Evolutionary conservation across 2,113 vertebrate genomes (phyloP).

Genomic region (human): DNA sequence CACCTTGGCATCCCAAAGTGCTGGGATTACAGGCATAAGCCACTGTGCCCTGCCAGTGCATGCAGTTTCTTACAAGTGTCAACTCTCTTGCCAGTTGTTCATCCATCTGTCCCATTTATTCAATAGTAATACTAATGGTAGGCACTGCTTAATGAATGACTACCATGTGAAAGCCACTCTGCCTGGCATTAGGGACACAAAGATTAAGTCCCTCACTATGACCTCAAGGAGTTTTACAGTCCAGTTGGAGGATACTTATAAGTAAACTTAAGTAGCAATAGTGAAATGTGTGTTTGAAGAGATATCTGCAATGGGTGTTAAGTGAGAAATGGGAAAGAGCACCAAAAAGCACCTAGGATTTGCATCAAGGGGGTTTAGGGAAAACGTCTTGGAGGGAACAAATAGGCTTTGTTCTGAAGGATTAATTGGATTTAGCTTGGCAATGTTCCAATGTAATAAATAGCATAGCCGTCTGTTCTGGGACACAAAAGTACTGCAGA

Average conservation of each 20-base stretch:
- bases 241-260: background rate
- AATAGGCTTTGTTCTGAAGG: background rate
- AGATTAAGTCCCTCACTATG: background rate
- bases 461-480: background rate
- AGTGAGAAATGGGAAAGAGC: background rate
- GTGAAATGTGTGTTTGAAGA: background rate
- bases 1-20: too few relatives aligned
- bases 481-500: background rate
- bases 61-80: background rate
- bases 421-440: slow-evolving; percentile 41
- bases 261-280: background rate
- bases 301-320: background rate
- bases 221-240: background rate
- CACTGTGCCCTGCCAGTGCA: too few relatives aligned
- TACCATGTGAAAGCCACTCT: background rate
- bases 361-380: background rate
- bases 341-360: background rate
- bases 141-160: background rate
- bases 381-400: background rate
- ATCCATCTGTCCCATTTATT: background rate
- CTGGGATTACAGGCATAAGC: too few relatives aligned
- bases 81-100: background rate
- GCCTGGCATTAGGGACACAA: background rate
- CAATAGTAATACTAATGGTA: background rate
- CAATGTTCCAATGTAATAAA: background rate